Percentiles rank a stretch among this genome's conserved stretches.
phyloP scores from a whole-genome alignment of 2,888 invertebrate species.

The Leucoptera coffeella region DNA sequence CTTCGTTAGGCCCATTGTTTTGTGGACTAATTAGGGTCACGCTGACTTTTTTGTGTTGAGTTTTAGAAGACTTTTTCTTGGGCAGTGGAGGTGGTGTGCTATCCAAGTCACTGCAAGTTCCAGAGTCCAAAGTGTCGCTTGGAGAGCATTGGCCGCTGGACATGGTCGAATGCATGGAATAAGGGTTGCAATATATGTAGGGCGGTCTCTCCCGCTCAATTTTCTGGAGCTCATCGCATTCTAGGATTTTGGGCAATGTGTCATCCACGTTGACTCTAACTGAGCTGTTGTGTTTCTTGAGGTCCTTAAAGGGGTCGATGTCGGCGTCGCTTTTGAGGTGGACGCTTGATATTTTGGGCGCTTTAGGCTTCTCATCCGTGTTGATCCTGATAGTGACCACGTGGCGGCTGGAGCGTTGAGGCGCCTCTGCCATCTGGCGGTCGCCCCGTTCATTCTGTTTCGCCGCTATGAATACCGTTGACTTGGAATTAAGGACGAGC shows the following conservation, averaged over 20 bases:
- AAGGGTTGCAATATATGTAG: constrained; percentile 60
- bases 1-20: constrained; percentile 50
- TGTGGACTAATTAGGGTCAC: constrained; percentile 50
- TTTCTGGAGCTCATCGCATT: constrained; percentile 38
- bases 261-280: constrained; percentile 56
- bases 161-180: constrained; percentile 54
- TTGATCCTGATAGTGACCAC: constrained; percentile 68
- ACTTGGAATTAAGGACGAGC: constrained; percentile 49
- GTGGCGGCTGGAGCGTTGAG: constrained; percentile 42
- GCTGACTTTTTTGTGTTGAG: constrained; percentile 37
- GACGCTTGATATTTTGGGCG: constrained; percentile 41
- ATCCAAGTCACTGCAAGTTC: constrained; percentile 79
- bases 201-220: constrained; percentile 28
- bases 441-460: constrained; percentile 33
- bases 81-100: constrained; percentile 64
- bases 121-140: constrained; percentile 76
- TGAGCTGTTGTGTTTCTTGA: constrained; percentile 46
- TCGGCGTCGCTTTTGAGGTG: constrained; percentile 43
- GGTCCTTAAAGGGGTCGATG: constrained; percentile 30
- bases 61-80: constrained; percentile 58
- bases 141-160: constrained; percentile 80
- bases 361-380: constrained; percentile 50
- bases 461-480: constrained; percentile 50
- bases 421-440: constrained; percentile 5
- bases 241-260: constrained; percentile 36